Evolutionary conservation across 2,888 invertebrate genomes (phyloP).

Genomic region (Acholoe squamosa): DNA sequence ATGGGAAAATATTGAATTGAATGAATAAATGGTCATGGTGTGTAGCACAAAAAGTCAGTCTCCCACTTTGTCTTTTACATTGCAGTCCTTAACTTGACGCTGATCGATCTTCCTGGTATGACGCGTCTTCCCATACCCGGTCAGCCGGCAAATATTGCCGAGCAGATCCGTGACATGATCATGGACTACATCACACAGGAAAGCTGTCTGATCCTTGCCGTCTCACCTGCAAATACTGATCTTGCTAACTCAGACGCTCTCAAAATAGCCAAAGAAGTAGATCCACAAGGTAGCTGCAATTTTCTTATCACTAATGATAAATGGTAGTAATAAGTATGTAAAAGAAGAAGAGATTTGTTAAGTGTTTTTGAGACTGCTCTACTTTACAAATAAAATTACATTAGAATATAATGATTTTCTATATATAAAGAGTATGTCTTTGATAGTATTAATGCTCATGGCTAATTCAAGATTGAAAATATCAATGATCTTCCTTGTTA

Average conservation of each 20-base stretch:
- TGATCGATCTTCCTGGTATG: constrained; percentile 71
- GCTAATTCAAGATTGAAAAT: too few species aligned
- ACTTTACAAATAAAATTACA: not conserved
- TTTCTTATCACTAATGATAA: too few species aligned
- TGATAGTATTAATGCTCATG: too few species aligned
- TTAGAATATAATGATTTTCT: too few species aligned
- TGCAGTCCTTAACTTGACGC: constrained; percentile 71
- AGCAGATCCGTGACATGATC: constrained; percentile 70
- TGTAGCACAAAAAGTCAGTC: too few species aligned
- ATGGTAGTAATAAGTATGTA: too few species aligned
- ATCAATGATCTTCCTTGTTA: not conserved
- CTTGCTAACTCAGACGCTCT: constrained; percentile 73
- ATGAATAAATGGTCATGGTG: too few species aligned
- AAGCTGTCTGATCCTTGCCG: constrained; percentile 82
- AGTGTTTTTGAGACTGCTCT: too few species aligned
- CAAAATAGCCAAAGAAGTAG: constrained; percentile 71
- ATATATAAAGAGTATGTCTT: too few species aligned
- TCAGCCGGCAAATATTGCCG: constrained; percentile 71
- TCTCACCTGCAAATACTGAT: constrained; percentile 83
- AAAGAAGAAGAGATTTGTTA: too few species aligned
- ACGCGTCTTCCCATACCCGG: constrained; percentile 72
- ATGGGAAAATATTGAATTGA: too few species aligned
- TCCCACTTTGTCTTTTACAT: not conserved
- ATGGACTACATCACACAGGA: constrained; percentile 75
- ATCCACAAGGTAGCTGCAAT: constrained; percentile 66